Percentiles rank a stretch among this genome's conserved stretches.
Conservation (phyloP, 2,113 vertebrate genomes). For the Nyctereutes procyonoides region DNA sequence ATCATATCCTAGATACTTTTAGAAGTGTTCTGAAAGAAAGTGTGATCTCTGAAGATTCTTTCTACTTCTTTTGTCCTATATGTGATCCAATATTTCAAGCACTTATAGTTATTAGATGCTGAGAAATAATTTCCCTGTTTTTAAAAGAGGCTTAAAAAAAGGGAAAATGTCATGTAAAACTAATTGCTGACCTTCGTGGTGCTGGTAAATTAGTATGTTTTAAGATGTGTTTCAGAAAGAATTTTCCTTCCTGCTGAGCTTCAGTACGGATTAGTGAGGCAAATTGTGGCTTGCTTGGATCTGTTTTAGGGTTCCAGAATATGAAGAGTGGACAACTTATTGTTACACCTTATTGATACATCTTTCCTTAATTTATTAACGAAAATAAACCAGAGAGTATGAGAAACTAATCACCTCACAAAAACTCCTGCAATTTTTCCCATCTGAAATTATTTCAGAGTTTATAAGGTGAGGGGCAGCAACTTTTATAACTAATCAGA, state of each 20-base stretch:
- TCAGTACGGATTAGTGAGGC: background rate
- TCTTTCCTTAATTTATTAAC: constrained; percentile 80
- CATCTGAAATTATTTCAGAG: constrained; percentile 78
- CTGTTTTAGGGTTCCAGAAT: constrained; percentile 70
- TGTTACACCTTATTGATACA: constrained; percentile 74
- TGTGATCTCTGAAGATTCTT: background rate
- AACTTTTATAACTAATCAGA: constrained; percentile 85
- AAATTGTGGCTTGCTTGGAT: constrained; percentile 16
- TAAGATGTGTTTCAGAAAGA: constrained; percentile 14
- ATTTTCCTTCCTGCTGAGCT: background rate
- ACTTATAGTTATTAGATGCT: background rate
- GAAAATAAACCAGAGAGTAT: constrained; percentile 60
- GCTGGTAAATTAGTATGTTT: constrained; percentile 6
- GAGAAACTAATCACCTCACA: constrained; percentile 80
- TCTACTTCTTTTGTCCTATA: background rate
- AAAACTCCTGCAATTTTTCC: constrained; percentile 80
- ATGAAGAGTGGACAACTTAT: constrained; percentile 70
- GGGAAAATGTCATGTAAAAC: background rate
- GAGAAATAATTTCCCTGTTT: constrained; percentile 44
- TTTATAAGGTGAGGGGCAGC: constrained; percentile 80
- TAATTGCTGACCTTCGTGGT: constrained; percentile 35
- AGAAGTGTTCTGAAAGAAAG: background rate
- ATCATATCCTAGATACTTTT: background rate
- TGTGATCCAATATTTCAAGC: constrained; percentile 40
- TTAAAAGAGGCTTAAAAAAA: constrained; percentile 27